Conservation (phyloP, 23 tunicate species). For the Ciona savignyi region DNA sequence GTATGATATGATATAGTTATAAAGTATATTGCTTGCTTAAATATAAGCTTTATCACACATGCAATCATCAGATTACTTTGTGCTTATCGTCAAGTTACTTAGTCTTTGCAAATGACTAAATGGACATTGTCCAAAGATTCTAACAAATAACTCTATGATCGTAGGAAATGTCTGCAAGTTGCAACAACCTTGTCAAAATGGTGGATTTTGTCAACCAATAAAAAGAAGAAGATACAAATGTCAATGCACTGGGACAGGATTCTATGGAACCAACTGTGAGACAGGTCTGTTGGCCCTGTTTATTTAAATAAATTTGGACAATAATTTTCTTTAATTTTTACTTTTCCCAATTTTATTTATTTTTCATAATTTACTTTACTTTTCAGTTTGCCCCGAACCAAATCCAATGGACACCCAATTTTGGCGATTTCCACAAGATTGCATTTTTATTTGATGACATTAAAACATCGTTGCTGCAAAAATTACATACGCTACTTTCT, state of each 20-base stretch:
- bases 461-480: too few relatives aligned
- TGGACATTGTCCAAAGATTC: too few relatives aligned
- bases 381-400: slow-evolving; percentile 13
- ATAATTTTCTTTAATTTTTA: too few relatives aligned
- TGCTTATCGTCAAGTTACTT: too few relatives aligned
- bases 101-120: too few relatives aligned
- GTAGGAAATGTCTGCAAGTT: slow-evolving; percentile 5
- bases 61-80: too few relatives aligned
- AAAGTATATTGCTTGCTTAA: too few relatives aligned
- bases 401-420: neutral
- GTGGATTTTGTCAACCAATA: neutral
- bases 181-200: slow-evolving; percentile 9
- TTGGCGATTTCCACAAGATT: slow-evolving; percentile 13
- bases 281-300: slow-evolving; percentile 4
- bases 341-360: neutral
- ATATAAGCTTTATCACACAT: too few relatives aligned
- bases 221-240: neutral
- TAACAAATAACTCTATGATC: too few relatives aligned
- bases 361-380: neutral
- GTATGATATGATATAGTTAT: too few relatives aligned
- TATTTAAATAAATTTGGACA: too few relatives aligned
- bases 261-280: slow-evolving; percentile 18
- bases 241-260: slow-evolving; percentile 22
- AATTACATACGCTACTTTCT: too few relatives aligned
- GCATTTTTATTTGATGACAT: neutral